Conservation (phyloP, 2,797 vertebrate species). For the Melanotaenia nigrans region DNA sequence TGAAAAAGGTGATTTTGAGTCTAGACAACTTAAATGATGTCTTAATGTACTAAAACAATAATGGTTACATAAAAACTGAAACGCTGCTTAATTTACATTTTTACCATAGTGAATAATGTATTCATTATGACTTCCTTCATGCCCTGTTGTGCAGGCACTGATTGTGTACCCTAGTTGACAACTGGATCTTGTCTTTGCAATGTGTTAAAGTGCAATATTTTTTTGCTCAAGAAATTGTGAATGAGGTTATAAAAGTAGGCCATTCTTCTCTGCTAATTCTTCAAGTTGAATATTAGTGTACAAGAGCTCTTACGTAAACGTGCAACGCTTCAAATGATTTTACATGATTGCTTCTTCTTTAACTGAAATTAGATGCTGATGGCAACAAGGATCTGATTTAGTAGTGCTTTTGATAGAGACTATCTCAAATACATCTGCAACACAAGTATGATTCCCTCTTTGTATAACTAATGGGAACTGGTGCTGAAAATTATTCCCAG, state of each 20-base stretch:
- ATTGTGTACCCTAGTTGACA: too few species aligned
- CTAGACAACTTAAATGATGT: too few species aligned
- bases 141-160: too few species aligned
- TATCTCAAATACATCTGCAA: constrained; percentile 14
- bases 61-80: background rate
- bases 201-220: background rate
- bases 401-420: constrained; percentile 16
- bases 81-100: background rate
- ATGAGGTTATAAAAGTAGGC: background rate
- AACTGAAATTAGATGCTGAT: constrained; percentile 19
- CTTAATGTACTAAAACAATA: too few species aligned
- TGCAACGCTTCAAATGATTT: background rate
- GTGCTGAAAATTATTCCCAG: constrained; percentile 62
- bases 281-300: background rate
- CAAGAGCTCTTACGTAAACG: too few species aligned
- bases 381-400: constrained; percentile 5
- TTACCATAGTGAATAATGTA: background rate
- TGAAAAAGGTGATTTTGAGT: too few species aligned
- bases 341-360: background rate
- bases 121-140: too few species aligned
- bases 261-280: background rate
- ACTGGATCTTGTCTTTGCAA: background rate
- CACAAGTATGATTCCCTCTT: constrained; percentile 28
- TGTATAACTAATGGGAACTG: constrained; percentile 53
- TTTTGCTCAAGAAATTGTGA: background rate